These are phyloP conservation scores for Campylomormyrus tamandua DNA, from an alignment of 2,113 vertebrate species.

Conservation along the genomic window DNA sequence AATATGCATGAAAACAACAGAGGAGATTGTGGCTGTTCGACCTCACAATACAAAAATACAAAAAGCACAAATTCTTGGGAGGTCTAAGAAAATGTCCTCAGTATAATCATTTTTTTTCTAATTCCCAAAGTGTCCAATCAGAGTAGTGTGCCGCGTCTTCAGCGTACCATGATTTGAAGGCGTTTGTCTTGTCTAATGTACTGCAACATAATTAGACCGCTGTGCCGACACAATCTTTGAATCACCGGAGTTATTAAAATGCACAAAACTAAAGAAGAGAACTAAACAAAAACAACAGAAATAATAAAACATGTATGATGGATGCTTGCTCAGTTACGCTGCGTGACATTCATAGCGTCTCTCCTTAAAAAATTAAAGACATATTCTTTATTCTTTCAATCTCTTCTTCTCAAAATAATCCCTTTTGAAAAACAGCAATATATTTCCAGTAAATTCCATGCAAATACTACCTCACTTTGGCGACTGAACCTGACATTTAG, in stretches of 20 bases:
- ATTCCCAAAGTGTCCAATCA: slow-evolving; percentile 5
- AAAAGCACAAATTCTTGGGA: background rate
- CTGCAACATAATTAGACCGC: background rate
- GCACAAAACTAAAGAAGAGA: background rate
- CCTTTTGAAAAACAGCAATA: background rate
- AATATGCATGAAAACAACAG: background rate
- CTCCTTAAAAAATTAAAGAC: background rate
- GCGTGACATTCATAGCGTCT: background rate
- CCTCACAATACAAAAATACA: background rate
- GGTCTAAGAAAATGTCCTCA: background rate
- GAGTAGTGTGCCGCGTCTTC: background rate
- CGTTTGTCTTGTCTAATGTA: background rate
- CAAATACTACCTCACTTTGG: background rate
- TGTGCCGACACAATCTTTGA: background rate
- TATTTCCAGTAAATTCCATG: background rate
- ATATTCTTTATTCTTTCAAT: background rate
- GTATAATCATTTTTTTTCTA: background rate
- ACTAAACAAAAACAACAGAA: background rate
- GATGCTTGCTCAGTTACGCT: background rate
- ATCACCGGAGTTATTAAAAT: background rate
- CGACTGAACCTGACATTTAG: background rate
- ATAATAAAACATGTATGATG: background rate
- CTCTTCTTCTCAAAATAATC: background rate
- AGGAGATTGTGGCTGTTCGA: background rate
- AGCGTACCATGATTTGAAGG: background rate